Evolutionary conservation across 2,888 invertebrate species (phyloP), one percentile per base, ranked within the genome.

Genomic region (Drosophila borealis): DNA sequence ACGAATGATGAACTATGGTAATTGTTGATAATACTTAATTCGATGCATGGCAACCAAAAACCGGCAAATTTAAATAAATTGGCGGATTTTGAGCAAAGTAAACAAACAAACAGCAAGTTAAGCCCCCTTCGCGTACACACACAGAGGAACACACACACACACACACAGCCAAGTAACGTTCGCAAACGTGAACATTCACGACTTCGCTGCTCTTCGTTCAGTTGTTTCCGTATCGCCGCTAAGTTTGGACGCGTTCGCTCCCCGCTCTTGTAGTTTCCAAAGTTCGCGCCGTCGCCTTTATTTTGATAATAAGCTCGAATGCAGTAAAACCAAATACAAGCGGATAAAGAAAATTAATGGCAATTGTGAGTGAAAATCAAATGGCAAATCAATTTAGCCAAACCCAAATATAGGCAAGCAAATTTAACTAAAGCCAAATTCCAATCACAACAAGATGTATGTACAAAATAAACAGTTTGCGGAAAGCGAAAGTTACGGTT

Each of bases 181-280:
- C 42, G 60, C 74, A 78, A 78, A 60, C 69, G 59, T 78, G 68
- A 74, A 48, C 78, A 66, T 78, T 63, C 74, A 44, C 80, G 79
- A 79, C 72, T 75, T 71, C 59, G 65, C 50, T 59, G 74, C 56
- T 48, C 63, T 63, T 70, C 80, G 77, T 61, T 73, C 81, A 86
- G 87, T 87, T 74, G 87, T 67, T 81, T 84, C 78, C 74, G 81
- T 65, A 69, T 67, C 81, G 84, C 64, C 56, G 81, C 48, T 50
- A 74, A 81, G 87, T 62, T 81, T 81, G 81, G 87, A 78, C 87
- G 79, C 66, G 61, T 41, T 77, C 49, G 62, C 51, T 54, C 49
- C 29, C 29, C 56, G 66, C 57, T 57, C 57, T 62, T 57, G 42
- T 60, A 14, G 25, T 36, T 53, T 60, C 42, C 60, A 51, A 57